Evolutionary conservation across 2,797 vertebrate species (phyloP).

Genomic region (Anguilla marmorata): DNA sequence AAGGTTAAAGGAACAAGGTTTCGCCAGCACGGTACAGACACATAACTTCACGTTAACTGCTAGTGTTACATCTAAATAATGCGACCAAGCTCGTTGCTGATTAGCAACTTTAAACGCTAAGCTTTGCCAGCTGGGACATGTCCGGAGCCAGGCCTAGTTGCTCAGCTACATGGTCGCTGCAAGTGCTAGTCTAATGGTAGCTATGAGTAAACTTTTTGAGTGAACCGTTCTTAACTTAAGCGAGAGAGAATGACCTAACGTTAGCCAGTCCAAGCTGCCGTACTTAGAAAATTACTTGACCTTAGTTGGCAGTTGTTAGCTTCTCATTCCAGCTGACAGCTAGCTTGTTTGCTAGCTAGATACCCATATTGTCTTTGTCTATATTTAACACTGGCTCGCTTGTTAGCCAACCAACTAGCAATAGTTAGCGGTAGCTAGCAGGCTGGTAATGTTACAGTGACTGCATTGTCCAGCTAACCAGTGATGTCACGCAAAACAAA

Average conservation of each 20-base stretch:
- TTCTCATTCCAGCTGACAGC: not conserved
- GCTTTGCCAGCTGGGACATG: not conserved
- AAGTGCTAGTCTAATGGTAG: not conserved
- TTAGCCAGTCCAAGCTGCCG: not conserved
- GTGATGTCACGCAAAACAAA: not conserved
- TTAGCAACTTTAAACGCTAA: not conserved
- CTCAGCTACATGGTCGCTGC: not conserved
- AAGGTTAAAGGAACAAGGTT: not conserved
- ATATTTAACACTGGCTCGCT: not conserved
- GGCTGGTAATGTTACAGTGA: not conserved
- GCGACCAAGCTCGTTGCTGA: not conserved
- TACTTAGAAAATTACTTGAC: not conserved
- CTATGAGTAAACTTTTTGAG: not conserved
- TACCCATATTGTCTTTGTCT: not conserved
- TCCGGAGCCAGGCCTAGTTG: not conserved
- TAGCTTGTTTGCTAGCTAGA: not conserved
- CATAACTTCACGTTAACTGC: not conserved
- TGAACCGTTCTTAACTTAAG: not conserved
- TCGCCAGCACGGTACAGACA: not conserved
- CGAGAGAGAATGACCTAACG: not conserved
- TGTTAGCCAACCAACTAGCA: not conserved
- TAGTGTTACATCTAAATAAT: not conserved
- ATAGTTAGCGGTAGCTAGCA: not conserved
- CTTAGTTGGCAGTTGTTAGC: not conserved
- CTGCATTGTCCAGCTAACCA: not conserved